Evolutionary conservation across 1,140 invertebrate genomes (phyloP).

Genomic region (Drosophila sturtevanti): DNA sequence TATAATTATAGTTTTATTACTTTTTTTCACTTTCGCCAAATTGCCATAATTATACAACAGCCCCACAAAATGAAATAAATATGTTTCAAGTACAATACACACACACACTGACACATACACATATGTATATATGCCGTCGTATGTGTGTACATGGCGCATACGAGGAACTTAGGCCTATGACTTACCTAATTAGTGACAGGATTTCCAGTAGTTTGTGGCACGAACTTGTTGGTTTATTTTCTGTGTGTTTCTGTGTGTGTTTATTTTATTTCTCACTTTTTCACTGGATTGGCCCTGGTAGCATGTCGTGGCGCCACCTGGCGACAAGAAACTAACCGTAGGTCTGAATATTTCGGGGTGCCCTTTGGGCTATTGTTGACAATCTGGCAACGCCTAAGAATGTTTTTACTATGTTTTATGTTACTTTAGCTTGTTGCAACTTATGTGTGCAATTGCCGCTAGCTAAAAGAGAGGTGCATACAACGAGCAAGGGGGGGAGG

Average conservation of each 20-base stretch:
- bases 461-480: slow-evolving; percentile 25
- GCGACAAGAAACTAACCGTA: slow-evolving; percentile 27
- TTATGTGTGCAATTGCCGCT: slow-evolving; percentile 64
- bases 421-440: slow-evolving; percentile 58
- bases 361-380: slow-evolving; percentile 46
- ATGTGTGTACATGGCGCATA: neutral
- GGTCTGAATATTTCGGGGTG: slow-evolving; percentile 47
- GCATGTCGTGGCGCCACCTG: slow-evolving; percentile 33
- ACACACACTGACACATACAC: neutral
- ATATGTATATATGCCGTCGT: neutral
- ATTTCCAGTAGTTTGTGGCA: slow-evolving; percentile 55
- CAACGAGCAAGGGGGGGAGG: slow-evolving; percentile 1
- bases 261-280: slow-evolving; percentile 6
- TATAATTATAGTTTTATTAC: slow-evolving; percentile 20
- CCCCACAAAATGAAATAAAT: slow-evolving; percentile 62
- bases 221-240: slow-evolving; percentile 34
- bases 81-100: slow-evolving; percentile 35
- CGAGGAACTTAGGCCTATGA: slow-evolving; percentile 24
- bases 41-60: slow-evolving; percentile 57
- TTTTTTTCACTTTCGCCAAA: slow-evolving; percentile 44
- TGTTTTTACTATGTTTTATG: slow-evolving; percentile 37
- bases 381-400: slow-evolving; percentile 51
- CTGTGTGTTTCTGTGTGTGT: slow-evolving; percentile 13
- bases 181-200: slow-evolving; percentile 74
- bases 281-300: slow-evolving; percentile 2